A percentile compares a stretch with the other conserved stretches of the same genome.
These are phyloP conservation scores for Watsonalla cultraria DNA, from an alignment of 2,888 invertebrate genomes.

Conservation along the genomic window DNA sequence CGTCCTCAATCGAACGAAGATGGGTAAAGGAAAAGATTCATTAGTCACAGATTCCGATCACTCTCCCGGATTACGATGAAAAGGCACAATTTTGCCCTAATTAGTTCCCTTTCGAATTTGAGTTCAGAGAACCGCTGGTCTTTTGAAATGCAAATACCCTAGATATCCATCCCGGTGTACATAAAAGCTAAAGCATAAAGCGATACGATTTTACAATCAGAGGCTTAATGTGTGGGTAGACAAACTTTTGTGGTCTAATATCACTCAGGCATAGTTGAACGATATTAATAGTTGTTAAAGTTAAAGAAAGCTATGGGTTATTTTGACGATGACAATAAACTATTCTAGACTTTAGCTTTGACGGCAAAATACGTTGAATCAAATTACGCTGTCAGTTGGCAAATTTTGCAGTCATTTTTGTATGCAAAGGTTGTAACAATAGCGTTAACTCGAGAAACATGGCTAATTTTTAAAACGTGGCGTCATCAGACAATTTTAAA, in stretches of 20 bases:
- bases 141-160: slow-evolving; percentile 50
- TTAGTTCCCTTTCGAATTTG: slow-evolving; percentile 45
- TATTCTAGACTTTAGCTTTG: too few species aligned
- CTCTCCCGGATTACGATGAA: slow-evolving; percentile 17
- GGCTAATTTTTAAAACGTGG: too few species aligned
- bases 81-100: slow-evolving; percentile 36
- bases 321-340: too few species aligned
- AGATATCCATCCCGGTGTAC: slow-evolving; percentile 18
- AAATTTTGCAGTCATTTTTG: too few species aligned
- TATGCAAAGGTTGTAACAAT: too few species aligned
- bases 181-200: slow-evolving; percentile 23
- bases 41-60: slow-evolving; percentile 16
- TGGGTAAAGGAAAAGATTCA: slow-evolving; percentile 14
- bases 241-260: slow-evolving; percentile 11
- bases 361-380: too few species aligned
- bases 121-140: slow-evolving; percentile 22
- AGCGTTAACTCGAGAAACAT: too few species aligned
- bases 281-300: too few species aligned
- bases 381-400: too few species aligned
- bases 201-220: slow-evolving; percentile 22
- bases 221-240: slow-evolving; percentile 7
- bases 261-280: neutral
- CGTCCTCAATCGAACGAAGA: neutral
- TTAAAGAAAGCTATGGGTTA: too few species aligned
- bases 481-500: too few species aligned